Evolutionary conservation across 2,888 invertebrate genomes (phyloP), one percentile per base, ranked within the genome.

Genomic region (Flexamia atlantica): DNA sequence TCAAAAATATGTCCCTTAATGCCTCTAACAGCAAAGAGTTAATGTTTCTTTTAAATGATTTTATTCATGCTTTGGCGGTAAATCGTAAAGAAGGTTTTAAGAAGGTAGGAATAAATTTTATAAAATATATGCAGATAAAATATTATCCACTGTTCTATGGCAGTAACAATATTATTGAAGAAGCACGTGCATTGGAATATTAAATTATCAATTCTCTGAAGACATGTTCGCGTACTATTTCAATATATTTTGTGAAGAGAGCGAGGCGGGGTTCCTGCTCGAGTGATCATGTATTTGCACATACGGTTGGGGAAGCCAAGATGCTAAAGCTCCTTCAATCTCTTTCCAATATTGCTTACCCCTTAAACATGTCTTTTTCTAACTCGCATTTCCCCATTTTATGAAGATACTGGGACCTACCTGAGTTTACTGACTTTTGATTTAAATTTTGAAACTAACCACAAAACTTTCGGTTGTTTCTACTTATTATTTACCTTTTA

Each of bases 311-410:
- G 30, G 64, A 72, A 72, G 72, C 72, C 72, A 72, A 72, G 40
- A 72, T 36, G 72, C 72, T 36, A 72, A 72, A 72, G 72, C 72
- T 72, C 72, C 72, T 72, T 42, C 72, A 72, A 72, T 72, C 72
- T 72, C 72, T 72, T 72, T 72, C 72, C 72, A 42, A 72, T 72
- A 72, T 72, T 72, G 72, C 72, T 72, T 72, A 72, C 72, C 72
- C 40, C 25, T 72, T 40, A 72, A 72, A 64, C 64, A 64, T 36
- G 72, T 36, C 36, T 72, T 42, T 72, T 72, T 72, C 72, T 23
- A 72, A 40, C 72, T 28, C 23, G 40, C 72, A n/a, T 72, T 72
- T 40, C 14, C 28, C 10, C 14, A 64, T 64, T 28, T 64, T 64
- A 64, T 64, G 30, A 30, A 28, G 17, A 28, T 14, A 25, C 64